phyloP scores from a whole-genome alignment of 2,113 vertebrate species.

The Anoura caudifer region DNA sequence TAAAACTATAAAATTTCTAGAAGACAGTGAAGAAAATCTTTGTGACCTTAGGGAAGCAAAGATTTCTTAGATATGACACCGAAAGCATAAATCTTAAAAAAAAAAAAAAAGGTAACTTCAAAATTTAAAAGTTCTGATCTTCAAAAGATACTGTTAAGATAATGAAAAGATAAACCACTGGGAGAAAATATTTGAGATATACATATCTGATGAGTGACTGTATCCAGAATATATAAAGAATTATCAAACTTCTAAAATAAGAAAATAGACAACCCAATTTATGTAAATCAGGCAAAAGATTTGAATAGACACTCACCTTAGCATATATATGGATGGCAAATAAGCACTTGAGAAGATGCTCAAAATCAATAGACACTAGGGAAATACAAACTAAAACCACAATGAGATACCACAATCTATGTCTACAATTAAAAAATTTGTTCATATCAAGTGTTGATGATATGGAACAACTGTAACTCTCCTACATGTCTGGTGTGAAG shows the following conservation, averaged over 20 bases:
- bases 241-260: background rate
- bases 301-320: background rate
- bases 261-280: background rate
- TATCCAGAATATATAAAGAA: slow-evolving; percentile 5
- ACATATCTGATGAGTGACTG: background rate
- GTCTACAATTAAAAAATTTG: background rate
- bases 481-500: no score
- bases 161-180: background rate
- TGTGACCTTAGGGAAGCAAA: background rate
- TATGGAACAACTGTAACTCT: no score
- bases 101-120: background rate
- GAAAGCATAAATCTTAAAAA: slow-evolving; percentile 4
- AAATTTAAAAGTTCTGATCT: slow-evolving; percentile 20
- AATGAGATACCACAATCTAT: background rate
- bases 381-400: background rate
- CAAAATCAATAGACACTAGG: background rate
- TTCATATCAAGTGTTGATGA: background rate
- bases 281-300: background rate
- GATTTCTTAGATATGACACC: background rate
- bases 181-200: slow-evolving; percentile 21
- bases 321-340: background rate
- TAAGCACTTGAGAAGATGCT: background rate
- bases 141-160: background rate
- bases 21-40: slow-evolving; percentile 22
- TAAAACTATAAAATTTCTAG: slow-evolving; percentile 11